Percentiles rank a stretch among this genome's conserved stretches.
Conservation (phyloP, 1,140 invertebrate species). For the Hycleus phaleratus region DNA sequence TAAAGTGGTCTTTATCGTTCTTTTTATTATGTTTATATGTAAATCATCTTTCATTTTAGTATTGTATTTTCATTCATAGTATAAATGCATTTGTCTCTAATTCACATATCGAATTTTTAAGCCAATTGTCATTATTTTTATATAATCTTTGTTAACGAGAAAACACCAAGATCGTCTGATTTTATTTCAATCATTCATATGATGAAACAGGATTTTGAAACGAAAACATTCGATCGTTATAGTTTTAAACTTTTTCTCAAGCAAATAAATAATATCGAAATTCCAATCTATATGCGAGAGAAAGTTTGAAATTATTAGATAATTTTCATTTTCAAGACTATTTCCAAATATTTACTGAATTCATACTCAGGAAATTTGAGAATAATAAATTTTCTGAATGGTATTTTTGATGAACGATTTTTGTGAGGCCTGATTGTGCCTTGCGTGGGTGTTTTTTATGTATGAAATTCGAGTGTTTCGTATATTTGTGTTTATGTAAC, state of each 20-base stretch:
- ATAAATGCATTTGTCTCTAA: slow-evolving; percentile 22
- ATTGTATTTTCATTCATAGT: slow-evolving; percentile 17
- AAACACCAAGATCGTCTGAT: too few species aligned
- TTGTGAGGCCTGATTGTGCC: slow-evolving; percentile 36
- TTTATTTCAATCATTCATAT: too few species aligned
- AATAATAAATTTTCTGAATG: slow-evolving; percentile 35
- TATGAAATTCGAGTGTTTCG: slow-evolving; percentile 16
- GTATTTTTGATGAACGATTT: slow-evolving; percentile 38
- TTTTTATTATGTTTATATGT: slow-evolving; percentile 1
- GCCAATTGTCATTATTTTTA: slow-evolving; percentile 18
- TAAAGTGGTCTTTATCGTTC: slow-evolving; percentile 19
- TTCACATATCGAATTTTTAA: slow-evolving; percentile 25
- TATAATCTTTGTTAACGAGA: slow-evolving; percentile 7
- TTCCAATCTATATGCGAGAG: too few species aligned
- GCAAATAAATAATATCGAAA: too few species aligned
- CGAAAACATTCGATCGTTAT: too few species aligned
- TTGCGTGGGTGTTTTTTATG: slow-evolving; percentile 33
- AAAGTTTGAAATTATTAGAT: neutral
- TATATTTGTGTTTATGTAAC: slow-evolving; percentile 3
- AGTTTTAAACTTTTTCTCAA: too few species aligned
- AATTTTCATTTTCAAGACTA: slow-evolving; percentile 5
- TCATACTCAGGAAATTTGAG: slow-evolving; percentile 36
- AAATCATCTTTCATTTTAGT: slow-evolving; percentile 5
- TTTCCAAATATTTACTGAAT: slow-evolving; percentile 13
- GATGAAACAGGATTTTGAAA: too few species aligned